A percentile compares a stretch with the other conserved stretches of the same genome.
These are phyloP conservation scores for Callimorpha dominula DNA, from an alignment of 2,888 invertebrate species.

Conservation along the genomic window DNA sequence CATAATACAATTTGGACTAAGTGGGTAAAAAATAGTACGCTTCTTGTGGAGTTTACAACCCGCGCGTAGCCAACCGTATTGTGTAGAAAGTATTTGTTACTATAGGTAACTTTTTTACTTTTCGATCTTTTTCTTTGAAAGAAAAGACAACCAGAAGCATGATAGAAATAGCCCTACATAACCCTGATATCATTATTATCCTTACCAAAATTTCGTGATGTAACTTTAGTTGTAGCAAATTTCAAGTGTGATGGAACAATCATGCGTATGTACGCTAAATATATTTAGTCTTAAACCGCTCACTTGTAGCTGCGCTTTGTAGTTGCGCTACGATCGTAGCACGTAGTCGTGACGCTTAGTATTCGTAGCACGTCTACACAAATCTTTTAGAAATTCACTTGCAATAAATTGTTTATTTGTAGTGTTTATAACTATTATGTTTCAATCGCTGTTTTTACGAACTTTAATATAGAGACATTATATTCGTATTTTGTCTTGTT, in stretches of 20 bases:
- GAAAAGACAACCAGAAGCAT: neutral
- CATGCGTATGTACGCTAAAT: neutral
- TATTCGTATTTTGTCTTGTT: too few relatives aligned
- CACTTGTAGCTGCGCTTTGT: constrained; percentile 16
- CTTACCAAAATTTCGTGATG: neutral
- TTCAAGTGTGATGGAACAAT: neutral
- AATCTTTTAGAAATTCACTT: constrained; percentile 56
- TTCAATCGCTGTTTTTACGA: neutral
- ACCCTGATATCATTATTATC: neutral
- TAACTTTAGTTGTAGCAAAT: neutral
- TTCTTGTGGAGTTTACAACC: neutral
- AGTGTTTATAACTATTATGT: constrained; percentile 39
- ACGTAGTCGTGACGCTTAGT: constrained; percentile 54
- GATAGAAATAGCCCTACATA: neutral
- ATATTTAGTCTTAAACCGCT: neutral
- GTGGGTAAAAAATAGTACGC: neutral
- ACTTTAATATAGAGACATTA: too few relatives aligned
- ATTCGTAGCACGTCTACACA: constrained; percentile 80
- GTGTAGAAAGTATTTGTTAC: neutral
- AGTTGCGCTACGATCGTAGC: constrained; percentile 52
- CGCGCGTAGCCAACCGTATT: neutral
- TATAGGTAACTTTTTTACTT: neutral
- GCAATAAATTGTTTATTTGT: constrained; percentile 62
- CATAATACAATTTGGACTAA: neutral
- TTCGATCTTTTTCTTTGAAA: neutral